Evolutionary conservation across 2,113 vertebrate species (phyloP), one percentile per base, ranked within the genome.

Genomic region (Mobula hypostoma): DNA sequence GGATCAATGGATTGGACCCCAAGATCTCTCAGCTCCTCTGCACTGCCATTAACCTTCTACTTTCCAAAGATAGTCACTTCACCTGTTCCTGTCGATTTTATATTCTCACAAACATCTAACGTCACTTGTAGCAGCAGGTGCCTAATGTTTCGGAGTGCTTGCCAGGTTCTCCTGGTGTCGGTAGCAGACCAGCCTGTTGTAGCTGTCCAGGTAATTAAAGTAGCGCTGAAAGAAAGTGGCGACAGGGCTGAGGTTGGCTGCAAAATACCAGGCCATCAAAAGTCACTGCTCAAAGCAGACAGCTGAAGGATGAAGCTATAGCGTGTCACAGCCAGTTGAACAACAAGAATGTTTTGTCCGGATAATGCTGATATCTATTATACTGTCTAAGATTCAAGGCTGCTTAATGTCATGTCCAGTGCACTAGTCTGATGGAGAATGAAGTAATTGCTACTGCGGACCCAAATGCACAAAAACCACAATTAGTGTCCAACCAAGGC

Each of bases 111-210:
- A 91, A 72, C 88, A 40, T 92, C 63, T 92, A 7, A 19, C 24
- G 68, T 70, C 63, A 91, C 88, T 70, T 68, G 63, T 91, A 70
- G 61, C 88, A 70, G 63, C 88, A 92, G 36, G 88, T 63, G 24
- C 8, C 8, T 70, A 15, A 68, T n/a, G 88, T 40, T 72, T 70
- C 32, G 0, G 0, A 48, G 48, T n/a, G 36, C 36, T 63, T 92
- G 88, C 19, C 61, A 92, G 70, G 68, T 17, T 19, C 70, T 63
- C 6, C 66, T 92, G 17, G 88, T 48, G 66, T 21, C 36, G 66
- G 32, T 63, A 92, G 32, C 88, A 92, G n/a, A 27, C 32, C 32
- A 92, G 19, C 66, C 88, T 61, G 7, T 32, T 11, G 2, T 11
- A 66, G 63, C 7, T 66, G 63, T 66, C 14, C 63, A 66, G 7